Conservation (phyloP, 2,888 invertebrate genomes). For the Tachina fera region DNA sequence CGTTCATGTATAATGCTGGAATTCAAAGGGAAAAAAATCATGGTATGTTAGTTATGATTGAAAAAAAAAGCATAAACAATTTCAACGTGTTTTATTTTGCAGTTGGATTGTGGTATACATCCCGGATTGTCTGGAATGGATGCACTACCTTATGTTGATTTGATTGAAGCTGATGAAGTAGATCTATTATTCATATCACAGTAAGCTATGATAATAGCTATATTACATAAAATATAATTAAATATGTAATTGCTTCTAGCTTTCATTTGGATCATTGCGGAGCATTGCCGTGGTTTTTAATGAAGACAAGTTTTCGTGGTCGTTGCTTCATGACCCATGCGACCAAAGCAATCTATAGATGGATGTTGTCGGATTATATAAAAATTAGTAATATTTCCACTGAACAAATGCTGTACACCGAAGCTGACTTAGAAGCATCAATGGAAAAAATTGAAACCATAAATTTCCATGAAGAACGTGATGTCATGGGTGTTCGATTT, state of each 20-base stretch:
- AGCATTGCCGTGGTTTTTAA: conserved; percentile 98
- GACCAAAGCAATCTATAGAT: conserved; percentile 99
- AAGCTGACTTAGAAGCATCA: conserved; percentile 97
- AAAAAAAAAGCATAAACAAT: neutral
- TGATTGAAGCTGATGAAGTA: conserved; percentile 98
- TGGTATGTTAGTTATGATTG: conserved; percentile 85
- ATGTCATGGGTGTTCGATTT: conserved; percentile 97
- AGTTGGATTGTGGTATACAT: conserved; percentile 98
- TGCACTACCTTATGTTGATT: conserved; percentile 98
- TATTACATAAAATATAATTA: neutral
- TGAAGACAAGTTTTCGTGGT: conserved; percentile 98
- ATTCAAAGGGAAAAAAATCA: conserved; percentile 99
- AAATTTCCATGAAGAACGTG: conserved; percentile 99
- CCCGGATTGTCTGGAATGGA: conserved; percentile 99
- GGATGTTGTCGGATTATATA: conserved; percentile 99
- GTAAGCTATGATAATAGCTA: conserved; percentile 85
- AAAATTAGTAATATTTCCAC: conserved; percentile 99
- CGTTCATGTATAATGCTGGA: conserved; percentile 98
- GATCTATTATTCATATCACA: conserved; percentile 97
- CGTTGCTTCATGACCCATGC: conserved; percentile 99
- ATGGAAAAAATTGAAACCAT: conserved; percentile 99
- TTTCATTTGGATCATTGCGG: conserved; percentile 99
- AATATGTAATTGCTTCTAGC: conserved; percentile 84
- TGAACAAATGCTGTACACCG: conserved; percentile 98
- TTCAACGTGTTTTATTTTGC: neutral